phyloP scores from a whole-genome alignment of 2,888 invertebrate genomes.

The Eutolmus rufibarbis region DNA sequence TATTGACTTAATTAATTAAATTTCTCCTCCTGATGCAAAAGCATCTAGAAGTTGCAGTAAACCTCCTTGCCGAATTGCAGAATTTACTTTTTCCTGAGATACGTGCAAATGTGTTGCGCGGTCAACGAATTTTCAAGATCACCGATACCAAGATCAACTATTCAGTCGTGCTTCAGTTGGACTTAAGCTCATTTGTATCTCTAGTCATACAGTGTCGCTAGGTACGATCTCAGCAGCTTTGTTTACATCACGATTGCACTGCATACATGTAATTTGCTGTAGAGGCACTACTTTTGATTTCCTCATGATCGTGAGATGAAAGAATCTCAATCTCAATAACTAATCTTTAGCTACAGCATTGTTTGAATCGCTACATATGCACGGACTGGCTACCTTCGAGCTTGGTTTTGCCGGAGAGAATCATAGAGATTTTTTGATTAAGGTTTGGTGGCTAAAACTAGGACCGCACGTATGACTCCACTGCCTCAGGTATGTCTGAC shows the following conservation, averaged over 20 bases:
- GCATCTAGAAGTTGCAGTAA: neutral
- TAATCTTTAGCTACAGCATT: neutral
- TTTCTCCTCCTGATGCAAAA: neutral
- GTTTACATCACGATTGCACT: neutral
- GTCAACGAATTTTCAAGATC: neutral
- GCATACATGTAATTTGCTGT: neutral
- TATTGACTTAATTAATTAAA: neutral
- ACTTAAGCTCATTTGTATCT: neutral
- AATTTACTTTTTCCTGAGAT: neutral
- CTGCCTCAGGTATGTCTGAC: neutral
- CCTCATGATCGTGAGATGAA: neutral
- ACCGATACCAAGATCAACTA: neutral
- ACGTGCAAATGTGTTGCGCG: neutral
- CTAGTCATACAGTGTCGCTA: neutral
- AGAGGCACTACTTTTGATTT: neutral
- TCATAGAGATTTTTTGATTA: neutral
- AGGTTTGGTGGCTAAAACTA: neutral
- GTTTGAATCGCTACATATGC: neutral
- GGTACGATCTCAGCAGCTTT: neutral
- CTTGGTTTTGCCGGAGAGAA: neutral
- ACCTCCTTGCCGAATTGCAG: neutral
- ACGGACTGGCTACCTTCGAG: neutral
- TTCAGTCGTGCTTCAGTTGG: neutral
- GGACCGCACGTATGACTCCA: neutral
- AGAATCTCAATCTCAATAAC: neutral